These are phyloP conservation scores for Tetranychus piercei DNA, from an alignment of 2,888 invertebrate species.

Conservation along the genomic window DNA sequence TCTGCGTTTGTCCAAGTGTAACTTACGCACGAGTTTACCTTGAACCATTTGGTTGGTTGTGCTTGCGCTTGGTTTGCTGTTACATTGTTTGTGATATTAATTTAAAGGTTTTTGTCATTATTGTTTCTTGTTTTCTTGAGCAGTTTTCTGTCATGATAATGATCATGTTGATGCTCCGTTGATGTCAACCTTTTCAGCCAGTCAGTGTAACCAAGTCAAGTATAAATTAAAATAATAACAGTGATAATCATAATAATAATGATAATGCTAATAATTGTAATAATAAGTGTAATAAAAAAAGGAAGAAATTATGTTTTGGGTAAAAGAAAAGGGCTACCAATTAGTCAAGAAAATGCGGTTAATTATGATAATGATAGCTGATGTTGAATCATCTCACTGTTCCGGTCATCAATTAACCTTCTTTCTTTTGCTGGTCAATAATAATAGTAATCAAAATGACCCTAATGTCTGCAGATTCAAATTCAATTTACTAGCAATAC, in stretches of 20 bases:
- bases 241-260: background rate
- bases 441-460: background rate
- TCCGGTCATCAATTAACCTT: background rate
- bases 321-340: background rate
- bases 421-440: background rate
- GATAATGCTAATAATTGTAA: background rate
- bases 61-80: background rate
- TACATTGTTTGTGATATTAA: background rate
- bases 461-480: background rate
- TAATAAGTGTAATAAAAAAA: background rate
- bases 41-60: background rate
- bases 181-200: background rate
- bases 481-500: too few species aligned
- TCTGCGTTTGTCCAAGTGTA: background rate
- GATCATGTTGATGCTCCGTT: background rate
- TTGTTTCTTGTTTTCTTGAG: background rate
- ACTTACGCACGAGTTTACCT: background rate
- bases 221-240: background rate
- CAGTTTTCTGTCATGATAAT: background rate
- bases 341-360: background rate
- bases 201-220: background rate
- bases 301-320: background rate
- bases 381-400: background rate
- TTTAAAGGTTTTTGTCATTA: background rate
- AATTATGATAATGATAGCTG: background rate